Percentiles rank a stretch among this genome's conserved stretches.
Evolutionary conservation across 1,140 invertebrate species (phyloP).

Genomic region (Gryon sp.): DNA sequence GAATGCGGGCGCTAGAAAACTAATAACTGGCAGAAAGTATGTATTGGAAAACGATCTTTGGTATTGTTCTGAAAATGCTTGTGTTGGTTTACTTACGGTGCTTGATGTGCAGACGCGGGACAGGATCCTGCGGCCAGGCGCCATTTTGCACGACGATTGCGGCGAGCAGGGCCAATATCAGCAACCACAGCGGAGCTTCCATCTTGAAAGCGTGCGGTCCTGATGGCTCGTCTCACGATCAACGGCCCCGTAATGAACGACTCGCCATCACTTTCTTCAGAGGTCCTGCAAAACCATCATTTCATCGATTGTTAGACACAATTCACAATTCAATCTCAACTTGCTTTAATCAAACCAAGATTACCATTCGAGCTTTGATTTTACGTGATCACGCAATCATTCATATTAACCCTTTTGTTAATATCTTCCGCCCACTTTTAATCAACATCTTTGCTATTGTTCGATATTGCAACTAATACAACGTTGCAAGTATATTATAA

Average conservation of each 20-base stretch:
- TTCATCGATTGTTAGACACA: conserved; percentile 35
- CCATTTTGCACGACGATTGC: conserved; percentile 62
- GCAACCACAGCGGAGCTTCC: conserved; percentile 63
- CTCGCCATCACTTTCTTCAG: conserved; percentile 60
- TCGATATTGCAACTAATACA: no score
- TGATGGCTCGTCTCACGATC: conserved; percentile 61
- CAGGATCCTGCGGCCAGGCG: conserved; percentile 63
- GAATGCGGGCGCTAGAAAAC: conserved; percentile 38
- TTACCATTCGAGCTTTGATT: conserved; percentile 26
- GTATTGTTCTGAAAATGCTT: conserved; percentile 46
- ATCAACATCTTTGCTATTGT: neutral
- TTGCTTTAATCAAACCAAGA: conserved; percentile 25
- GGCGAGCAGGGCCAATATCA: conserved; percentile 62
- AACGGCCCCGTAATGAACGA: conserved; percentile 57
- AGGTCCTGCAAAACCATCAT: conserved; percentile 53
- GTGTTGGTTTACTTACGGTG: conserved; percentile 54
- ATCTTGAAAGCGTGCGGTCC: conserved; percentile 63
- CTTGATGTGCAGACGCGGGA: conserved; percentile 61
- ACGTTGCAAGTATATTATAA: no score
- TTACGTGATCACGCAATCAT: conserved; percentile 44
- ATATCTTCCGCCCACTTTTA: neutral
- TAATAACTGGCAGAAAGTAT: conserved; percentile 49
- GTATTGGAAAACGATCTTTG: conserved; percentile 47
- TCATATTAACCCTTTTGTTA: conserved; percentile 11
- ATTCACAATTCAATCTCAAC: conserved; percentile 4